phyloP scores from a whole-genome alignment of 2,113 vertebrate genomes.

The Cnemophilus loriae region DNA sequence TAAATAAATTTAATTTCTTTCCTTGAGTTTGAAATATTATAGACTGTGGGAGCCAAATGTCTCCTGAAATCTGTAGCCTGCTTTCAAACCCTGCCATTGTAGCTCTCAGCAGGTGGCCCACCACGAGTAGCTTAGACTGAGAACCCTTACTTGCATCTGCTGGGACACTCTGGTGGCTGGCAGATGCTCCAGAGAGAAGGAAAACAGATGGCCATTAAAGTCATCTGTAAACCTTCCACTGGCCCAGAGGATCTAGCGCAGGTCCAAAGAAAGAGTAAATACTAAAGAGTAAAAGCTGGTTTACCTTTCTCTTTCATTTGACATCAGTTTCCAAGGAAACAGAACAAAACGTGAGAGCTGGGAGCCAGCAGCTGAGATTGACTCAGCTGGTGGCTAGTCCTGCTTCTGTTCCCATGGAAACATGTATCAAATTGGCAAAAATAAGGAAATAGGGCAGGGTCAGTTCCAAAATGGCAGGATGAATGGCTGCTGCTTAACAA shows the following conservation, averaged over 20 bases:
- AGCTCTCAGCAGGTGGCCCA: not conserved
- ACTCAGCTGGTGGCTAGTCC: constrained; percentile 66
- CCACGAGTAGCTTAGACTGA: constrained; percentile 21
- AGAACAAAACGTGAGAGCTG: constrained; percentile 50
- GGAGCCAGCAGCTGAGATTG: constrained; percentile 62
- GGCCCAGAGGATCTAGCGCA: not conserved
- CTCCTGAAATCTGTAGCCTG: constrained; percentile 17
- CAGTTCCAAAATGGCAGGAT: constrained; percentile 45
- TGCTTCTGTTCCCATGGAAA: constrained; percentile 66
- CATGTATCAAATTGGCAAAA: constrained; percentile 52
- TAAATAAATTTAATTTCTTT: constrained; percentile 49
- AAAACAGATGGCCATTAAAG: not conserved
- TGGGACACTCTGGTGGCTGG: not conserved
- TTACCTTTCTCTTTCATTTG: constrained; percentile 38
- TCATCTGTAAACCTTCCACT: not conserved
- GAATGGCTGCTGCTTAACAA: not conserved
- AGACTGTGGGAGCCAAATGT: constrained; percentile 14
- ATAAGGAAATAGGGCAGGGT: constrained; percentile 31
- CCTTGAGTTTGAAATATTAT: constrained; percentile 54
- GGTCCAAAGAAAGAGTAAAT: constrained; percentile 2
- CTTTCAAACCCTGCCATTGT: constrained; percentile 22
- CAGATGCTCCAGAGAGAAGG: not conserved
- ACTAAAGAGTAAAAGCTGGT: constrained; percentile 9
- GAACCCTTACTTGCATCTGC: constrained; percentile 18
- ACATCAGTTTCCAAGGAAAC: constrained; percentile 67